Conservation (phyloP, 2,797 vertebrate species). For the Pseudochaenichthys georgianus region DNA sequence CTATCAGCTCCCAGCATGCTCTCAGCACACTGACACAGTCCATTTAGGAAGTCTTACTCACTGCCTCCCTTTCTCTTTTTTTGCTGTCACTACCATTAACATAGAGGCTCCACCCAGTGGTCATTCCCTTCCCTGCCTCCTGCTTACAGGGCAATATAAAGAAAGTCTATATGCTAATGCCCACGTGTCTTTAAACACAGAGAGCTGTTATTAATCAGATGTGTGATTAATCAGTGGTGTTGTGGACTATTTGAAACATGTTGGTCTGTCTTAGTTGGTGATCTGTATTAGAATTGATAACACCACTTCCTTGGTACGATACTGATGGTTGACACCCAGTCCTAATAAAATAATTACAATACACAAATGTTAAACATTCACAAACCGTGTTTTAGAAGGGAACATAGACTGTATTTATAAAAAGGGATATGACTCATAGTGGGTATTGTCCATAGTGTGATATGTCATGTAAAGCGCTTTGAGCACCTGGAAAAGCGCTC, state of each 20-base stretch:
- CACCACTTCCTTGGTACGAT: not conserved
- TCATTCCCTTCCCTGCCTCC: constrained; percentile 56
- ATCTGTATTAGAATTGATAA: too few species aligned
- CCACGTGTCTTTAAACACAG: too few species aligned
- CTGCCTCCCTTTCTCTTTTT: constrained; percentile 47
- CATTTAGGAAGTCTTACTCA: constrained; percentile 71
- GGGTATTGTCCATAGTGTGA: too few species aligned
- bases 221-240: too few species aligned
- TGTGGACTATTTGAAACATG: too few species aligned
- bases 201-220: too few species aligned
- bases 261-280: too few species aligned
- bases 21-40: constrained; percentile 67
- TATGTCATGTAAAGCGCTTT: too few species aligned
- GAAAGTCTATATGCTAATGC: not conserved
- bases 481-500: too few species aligned
- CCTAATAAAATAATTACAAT: not conserved
- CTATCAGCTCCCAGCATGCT: constrained; percentile 62
- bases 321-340: not conserved
- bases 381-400: not conserved
- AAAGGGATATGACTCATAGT: too few species aligned
- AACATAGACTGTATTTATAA: not conserved
- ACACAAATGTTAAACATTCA: not conserved
- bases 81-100: constrained; percentile 48
- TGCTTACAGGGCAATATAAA: not conserved
- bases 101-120: constrained; percentile 84